Evolutionary conservation across 30 jellyfish, hydroid and myxozoan genomes (phyloP), one percentile per base, ranked within the genome.

Genomic region (Cassiopea xamachana): DNA sequence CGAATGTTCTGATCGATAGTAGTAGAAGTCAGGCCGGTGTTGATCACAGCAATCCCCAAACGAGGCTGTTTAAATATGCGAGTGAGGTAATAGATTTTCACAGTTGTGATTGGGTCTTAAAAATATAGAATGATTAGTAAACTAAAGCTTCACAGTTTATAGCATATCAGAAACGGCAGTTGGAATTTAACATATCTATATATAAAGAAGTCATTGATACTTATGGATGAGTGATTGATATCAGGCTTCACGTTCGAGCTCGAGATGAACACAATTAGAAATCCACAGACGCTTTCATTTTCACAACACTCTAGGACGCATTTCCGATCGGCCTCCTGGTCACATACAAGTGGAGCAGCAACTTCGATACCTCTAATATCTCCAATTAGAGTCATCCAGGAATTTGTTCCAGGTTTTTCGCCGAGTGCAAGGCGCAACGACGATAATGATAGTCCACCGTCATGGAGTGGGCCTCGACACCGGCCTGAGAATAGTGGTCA

Each of bases 241-340:
- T 4, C 9, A 2, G 64, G 9, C 4, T 2, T 51, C 64, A 51
- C 9, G 4, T 51, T 51, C 4, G 8, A 51, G 64, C 8, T 51
- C 18, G 79, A 86, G 13, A 88, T 88, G 90, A 73, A 88, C 90
- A 51, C 64, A 50, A 88, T 83, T n/a, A 69, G 77, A 18, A 58
- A 27, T 8, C 69, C 86, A 9, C 95, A 71, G 17, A 77, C 82
- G 15, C 70, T 88, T 69, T 83, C 82, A 43, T 88, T 78, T 59
- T 59, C 95, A 16, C 90, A 70, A 69, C 59, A 88, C 15, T 50
- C 92, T 1, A 55, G 91, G 61, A 74, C 98, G 7, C 98, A 94
- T 61, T 85, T 94, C 64, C 95, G 98, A 8, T 94, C 98, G 8
- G 97, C 98, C 1, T 89, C 97, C 16, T 94, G 98, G 98, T 94